phyloP scores from a whole-genome alignment of 1,140 invertebrate genomes.

The Ceratina australensis region DNA sequence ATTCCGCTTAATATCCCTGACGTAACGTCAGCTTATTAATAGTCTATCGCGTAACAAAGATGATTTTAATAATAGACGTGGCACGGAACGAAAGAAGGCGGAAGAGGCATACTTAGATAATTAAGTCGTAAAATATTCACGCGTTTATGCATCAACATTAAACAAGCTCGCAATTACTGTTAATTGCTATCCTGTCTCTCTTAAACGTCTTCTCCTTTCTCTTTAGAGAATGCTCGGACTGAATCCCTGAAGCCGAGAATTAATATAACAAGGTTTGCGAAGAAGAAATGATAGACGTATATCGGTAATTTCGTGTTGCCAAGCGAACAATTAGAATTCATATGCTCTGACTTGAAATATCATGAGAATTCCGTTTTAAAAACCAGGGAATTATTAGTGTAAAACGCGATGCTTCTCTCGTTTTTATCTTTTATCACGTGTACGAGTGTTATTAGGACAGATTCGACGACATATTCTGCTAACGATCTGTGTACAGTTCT shows the following conservation, averaged over 20 bases:
- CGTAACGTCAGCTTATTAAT: conserved; percentile 37
- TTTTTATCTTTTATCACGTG: too few relatives aligned
- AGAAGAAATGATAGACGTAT: too few relatives aligned
- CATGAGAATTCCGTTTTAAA: too few relatives aligned
- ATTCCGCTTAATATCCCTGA: conserved; percentile 33
- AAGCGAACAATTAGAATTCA: too few relatives aligned
- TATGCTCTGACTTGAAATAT: too few relatives aligned
- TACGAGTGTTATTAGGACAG: too few relatives aligned
- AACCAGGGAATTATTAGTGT: too few relatives aligned
- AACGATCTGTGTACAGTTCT: too few relatives aligned
- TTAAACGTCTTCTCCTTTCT: not conserved
- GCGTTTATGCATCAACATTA: not conserved
- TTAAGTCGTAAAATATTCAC: not conserved
- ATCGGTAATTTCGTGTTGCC: too few relatives aligned
- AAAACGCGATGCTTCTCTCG: too few relatives aligned
- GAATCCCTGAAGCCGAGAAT: not conserved
- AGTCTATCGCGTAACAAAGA: conserved; percentile 9
- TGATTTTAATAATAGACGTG: conserved; percentile 31
- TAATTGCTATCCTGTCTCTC: not conserved
- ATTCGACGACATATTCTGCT: too few relatives aligned
- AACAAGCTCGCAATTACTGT: not conserved
- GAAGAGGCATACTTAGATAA: not conserved
- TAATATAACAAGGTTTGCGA: too few relatives aligned
- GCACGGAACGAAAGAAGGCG: conserved; percentile 3
- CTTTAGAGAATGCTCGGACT: not conserved